These are phyloP conservation scores for Prunella strophiata DNA, from an alignment of 2,797 vertebrate species.

Conservation along the genomic window DNA sequence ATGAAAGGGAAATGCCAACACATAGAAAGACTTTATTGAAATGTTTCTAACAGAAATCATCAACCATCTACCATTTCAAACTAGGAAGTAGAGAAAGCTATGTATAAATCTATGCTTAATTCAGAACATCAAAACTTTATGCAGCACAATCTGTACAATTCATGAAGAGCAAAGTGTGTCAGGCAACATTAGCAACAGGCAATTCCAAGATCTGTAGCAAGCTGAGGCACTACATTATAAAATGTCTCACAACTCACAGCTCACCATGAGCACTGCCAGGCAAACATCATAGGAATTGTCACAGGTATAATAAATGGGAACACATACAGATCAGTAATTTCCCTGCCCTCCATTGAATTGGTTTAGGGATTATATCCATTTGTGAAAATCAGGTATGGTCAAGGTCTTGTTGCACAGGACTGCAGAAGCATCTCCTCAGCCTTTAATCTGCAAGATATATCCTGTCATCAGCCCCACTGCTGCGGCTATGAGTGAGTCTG, in stretches of 20 bases:
- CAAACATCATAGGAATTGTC: not conserved
- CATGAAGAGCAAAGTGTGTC: not conserved
- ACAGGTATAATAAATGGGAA: not conserved
- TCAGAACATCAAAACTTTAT: not conserved
- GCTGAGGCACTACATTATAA: not conserved
- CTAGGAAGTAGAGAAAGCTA: not conserved
- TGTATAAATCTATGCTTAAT: not conserved
- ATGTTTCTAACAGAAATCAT: not conserved
- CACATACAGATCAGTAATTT: not conserved
- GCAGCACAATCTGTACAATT: not conserved
- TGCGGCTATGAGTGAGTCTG: not conserved
- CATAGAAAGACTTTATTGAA: not conserved
- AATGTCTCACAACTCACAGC: not conserved
- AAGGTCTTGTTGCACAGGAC: no score
- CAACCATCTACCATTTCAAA: not conserved
- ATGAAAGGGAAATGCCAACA: not conserved
- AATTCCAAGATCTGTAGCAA: not conserved
- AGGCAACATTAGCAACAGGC: not conserved
- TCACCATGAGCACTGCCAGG: not conserved
- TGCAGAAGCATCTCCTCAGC: not conserved
- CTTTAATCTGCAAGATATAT: not conserved
- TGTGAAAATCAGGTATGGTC: not conserved
- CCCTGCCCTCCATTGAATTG: not conserved
- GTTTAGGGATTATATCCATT: not conserved
- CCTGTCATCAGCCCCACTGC: accelerated